phyloP scores from a whole-genome alignment of 2,888 invertebrate species.

The Emesis furor region DNA sequence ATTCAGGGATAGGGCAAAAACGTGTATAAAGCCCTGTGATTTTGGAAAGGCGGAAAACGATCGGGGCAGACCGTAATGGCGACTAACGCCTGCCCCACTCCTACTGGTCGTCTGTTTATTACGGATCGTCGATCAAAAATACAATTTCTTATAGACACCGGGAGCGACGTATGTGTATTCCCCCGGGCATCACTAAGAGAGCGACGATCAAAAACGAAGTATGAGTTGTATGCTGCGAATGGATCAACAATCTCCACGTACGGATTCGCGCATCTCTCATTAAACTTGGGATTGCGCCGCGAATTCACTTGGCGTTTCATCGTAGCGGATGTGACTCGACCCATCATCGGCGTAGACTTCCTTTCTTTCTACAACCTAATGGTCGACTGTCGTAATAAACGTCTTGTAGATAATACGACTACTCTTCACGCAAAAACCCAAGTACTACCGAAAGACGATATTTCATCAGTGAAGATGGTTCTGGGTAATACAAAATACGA shows the following conservation, averaged over 20 bases:
- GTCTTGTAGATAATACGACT: not conserved
- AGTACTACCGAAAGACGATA: too few relatives aligned
- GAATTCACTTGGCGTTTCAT: slow-evolving; percentile 6
- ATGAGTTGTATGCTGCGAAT: not conserved
- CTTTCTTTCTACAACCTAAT: not conserved
- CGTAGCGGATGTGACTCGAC: slow-evolving; percentile 15
- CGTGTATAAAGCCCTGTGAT: slow-evolving; percentile 35
- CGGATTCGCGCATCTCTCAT: not conserved
- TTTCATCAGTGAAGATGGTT: too few relatives aligned
- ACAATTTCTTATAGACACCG: slow-evolving; percentile 9
- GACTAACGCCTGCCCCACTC: not conserved
- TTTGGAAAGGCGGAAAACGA: slow-evolving; percentile 38
- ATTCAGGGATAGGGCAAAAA: slow-evolving; percentile 29
- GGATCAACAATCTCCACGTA: slow-evolving; percentile 1
- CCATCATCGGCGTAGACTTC: slow-evolving; percentile 16
- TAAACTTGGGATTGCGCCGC: slow-evolving; percentile 14
- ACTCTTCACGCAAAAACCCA: not conserved
- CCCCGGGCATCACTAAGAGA: not conserved
- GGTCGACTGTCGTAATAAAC: not conserved
- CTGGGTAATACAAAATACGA: too few relatives aligned
- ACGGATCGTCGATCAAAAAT: not conserved
- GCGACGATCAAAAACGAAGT: not conserved
- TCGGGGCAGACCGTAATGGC: not conserved
- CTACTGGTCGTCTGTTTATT: not conserved
- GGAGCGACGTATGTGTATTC: slow-evolving; percentile 15